Evolutionary conservation across 2,888 invertebrate species (phyloP).

Genomic region (Caenorhabditis sp.): DNA sequence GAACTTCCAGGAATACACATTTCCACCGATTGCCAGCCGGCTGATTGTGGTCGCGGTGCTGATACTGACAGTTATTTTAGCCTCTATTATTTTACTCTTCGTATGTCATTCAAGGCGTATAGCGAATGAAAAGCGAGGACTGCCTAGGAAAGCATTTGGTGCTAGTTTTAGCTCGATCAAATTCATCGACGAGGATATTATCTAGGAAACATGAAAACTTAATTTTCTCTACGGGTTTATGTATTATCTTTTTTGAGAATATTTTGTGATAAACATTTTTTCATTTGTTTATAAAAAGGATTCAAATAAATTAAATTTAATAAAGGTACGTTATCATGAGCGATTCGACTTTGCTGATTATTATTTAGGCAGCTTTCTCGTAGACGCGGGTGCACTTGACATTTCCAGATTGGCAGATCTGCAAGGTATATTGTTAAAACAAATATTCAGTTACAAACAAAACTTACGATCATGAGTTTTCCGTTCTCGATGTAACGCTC

Average conservation of each 20-base stretch:
- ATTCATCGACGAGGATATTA: slow-evolving; percentile 58
- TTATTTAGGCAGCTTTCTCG: slow-evolving; percentile 39
- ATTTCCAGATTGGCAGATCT: slow-evolving; percentile 47
- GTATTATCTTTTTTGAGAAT: neutral
- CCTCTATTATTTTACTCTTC: slow-evolving; percentile 18
- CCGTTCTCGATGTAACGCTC: slow-evolving; percentile 58
- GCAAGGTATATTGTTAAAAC: neutral
- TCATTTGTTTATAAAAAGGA: neutral
- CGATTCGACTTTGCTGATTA: neutral
- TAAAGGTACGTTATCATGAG: neutral
- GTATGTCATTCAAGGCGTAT: slow-evolving; percentile 36
- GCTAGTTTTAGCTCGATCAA: slow-evolving; percentile 57
- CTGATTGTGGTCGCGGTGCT: slow-evolving; percentile 37
- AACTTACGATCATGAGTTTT: slow-evolving; percentile 60
- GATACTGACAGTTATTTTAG: slow-evolving; percentile 36
- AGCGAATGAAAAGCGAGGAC: slow-evolving; percentile 32
- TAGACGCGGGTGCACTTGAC: slow-evolving; percentile 62
- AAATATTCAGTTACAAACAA: neutral
- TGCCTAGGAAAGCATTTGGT: slow-evolving; percentile 51
- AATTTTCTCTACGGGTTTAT: neutral
- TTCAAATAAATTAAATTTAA: slow-evolving; percentile 22
- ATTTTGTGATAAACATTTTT: slow-evolving; percentile 3
- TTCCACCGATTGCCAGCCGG: slow-evolving; percentile 18
- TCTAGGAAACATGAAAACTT: slow-evolving; percentile 13
- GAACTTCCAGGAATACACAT: slow-evolving; percentile 20